These are phyloP conservation scores for Sciurus vulgaris DNA, from an alignment of 2,797 vertebrate genomes.

Conservation along the genomic window DNA sequence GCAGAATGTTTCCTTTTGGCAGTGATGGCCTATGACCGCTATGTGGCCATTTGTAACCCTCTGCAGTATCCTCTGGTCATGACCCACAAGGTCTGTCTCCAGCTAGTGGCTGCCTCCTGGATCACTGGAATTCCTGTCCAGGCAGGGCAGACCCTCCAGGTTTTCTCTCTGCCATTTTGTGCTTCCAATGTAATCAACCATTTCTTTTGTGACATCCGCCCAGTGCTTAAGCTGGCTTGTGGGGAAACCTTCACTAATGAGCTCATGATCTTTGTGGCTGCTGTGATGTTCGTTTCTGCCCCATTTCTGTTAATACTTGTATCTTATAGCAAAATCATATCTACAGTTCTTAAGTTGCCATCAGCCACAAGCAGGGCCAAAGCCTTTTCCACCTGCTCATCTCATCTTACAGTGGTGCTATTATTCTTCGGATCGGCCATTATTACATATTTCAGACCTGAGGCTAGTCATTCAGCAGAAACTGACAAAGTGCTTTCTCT, in stretches of 20 bases:
- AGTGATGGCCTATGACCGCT: conserved; percentile 76
- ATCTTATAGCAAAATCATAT: not conserved
- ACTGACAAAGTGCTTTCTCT: conserved; percentile 62
- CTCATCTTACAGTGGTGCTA: conserved; percentile 48
- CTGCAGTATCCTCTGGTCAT: conserved; percentile 71
- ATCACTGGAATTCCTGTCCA: not conserved
- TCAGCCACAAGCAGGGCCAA: not conserved
- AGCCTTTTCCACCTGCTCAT: conserved; percentile 67
- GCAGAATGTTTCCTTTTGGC: conserved; percentile 71
- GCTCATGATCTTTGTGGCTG: not conserved
- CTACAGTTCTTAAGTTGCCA: not conserved
- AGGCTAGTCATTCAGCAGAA: not conserved
- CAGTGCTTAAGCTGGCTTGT: not conserved
- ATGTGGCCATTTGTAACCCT: conserved; percentile 75
- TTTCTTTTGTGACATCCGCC: conserved; percentile 22
- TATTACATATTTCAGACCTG: conserved; percentile 35
- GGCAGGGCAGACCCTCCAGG: not conserved
- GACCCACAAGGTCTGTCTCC: conserved; percentile 46
- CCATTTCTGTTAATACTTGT: not conserved
- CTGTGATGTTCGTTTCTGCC: not conserved
- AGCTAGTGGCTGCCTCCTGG: conserved; percentile 53
- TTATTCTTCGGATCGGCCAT: conserved; percentile 39
- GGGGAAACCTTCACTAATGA: not conserved
- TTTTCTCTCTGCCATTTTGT: conserved; percentile 45
- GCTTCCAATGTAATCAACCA: conserved; percentile 19